Base-by-base conservation (phyloP, 2,888 invertebrate genomes). In the Hirtodrosophila cameraria region DNA sequence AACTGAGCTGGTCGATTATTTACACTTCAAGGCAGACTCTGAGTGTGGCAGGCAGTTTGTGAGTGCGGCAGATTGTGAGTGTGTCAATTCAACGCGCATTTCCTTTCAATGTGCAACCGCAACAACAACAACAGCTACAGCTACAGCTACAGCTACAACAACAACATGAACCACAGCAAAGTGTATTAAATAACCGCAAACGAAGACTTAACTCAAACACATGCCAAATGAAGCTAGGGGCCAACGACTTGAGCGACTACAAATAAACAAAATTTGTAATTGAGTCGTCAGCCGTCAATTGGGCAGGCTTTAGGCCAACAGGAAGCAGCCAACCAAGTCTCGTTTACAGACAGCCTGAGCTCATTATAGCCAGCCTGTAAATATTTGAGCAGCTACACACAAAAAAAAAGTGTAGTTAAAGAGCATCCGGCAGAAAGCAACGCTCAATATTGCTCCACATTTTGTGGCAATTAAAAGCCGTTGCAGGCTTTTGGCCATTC, bases 141-240 rank as follows among this genome's bases (percentile, higher is more conserved):
- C 49, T 49, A 30, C 9, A 15, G 9, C 39, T 49, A 15, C 55
- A 28, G 23, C 30, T 18, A 13, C 45, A 39, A 28, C 46, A 41
- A n/a, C 42, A n/a, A n/a, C 20, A 4, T 28, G 9, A 55, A 73
- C 71, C 63, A 42, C 73, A 65, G 54, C 57, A 72, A 79, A 75
- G 72, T 73, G 79, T 82, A 83, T 83, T 86, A 77, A 83, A 80
- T 69, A 83, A 83, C 82, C 82, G 77, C 82, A 86, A 74, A 64
- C 78, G 78, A 80, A 71, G 70, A 67, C 62, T 83, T 62, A 72
- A 72, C 69, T 74, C 62, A 62, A 76, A 65, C 62, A 65, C 46
- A 59, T 35, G 16, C 53, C 57, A 42, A 54, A 38, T 53, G 62
- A 23, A 58, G 70, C 49, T 55, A 7, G 61, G 55, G 69, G 75